These are phyloP conservation scores for Cepaea nemoralis DNA, from an alignment of 1,140 invertebrate species.

Conservation along the genomic window DNA sequence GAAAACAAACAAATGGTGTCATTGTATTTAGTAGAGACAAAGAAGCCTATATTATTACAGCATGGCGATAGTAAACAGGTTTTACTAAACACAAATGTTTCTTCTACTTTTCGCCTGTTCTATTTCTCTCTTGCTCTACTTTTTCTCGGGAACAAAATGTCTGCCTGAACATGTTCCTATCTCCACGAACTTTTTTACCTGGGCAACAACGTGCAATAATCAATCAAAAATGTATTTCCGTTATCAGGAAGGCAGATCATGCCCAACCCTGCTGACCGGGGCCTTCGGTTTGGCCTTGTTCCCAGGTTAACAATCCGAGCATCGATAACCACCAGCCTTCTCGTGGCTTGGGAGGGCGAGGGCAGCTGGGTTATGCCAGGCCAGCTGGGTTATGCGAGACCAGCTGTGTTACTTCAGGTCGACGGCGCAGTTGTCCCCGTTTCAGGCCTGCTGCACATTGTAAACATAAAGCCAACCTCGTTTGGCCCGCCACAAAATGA, in stretches of 20 bases:
- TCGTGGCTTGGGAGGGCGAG: not conserved
- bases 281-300: not conserved
- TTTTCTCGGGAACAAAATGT: too few species aligned
- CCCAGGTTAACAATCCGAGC: constrained; percentile 5
- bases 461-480: not conserved
- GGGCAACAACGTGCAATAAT: not conserved
- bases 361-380: not conserved
- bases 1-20: too few species aligned
- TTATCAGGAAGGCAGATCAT: not conserved
- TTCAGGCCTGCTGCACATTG: not conserved
- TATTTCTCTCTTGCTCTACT: too few species aligned
- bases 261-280: not conserved
- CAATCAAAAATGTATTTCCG: constrained; percentile 3
- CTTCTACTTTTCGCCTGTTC: too few species aligned
- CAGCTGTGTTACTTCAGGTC: not conserved
- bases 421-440: not conserved
- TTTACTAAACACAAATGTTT: too few species aligned
- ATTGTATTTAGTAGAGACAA: too few species aligned
- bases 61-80: too few species aligned
- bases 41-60: too few species aligned
- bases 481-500: not conserved
- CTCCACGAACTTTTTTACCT: not conserved
- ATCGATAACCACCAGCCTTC: not conserved
- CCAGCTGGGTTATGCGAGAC: not conserved
- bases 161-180: not conserved